A percentile compares a stretch with the other conserved stretches of the same genome.
These are phyloP conservation scores for Apantesis nais DNA, from an alignment of 2,888 invertebrate genomes.

Conservation along the genomic window DNA sequence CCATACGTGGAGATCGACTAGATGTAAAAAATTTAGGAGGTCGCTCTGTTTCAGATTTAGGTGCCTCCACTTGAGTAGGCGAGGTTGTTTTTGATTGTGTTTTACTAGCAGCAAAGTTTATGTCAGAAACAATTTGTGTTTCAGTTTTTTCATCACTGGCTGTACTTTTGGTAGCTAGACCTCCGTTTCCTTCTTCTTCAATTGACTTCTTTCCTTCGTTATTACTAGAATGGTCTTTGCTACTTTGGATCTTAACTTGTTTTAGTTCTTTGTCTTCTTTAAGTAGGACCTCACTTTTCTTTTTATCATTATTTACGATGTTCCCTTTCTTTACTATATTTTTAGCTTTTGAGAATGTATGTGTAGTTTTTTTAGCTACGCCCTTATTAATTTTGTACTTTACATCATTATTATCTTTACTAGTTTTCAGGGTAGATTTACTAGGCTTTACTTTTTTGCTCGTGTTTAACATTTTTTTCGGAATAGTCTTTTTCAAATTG, in stretches of 20 bases:
- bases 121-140: conserved; percentile 33
- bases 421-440: conserved; percentile 54
- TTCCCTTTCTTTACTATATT: conserved; percentile 63
- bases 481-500: conserved; percentile 54
- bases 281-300: conserved; percentile 46
- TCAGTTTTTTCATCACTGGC: conserved; percentile 42
- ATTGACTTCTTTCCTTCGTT: conserved; percentile 22
- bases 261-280: conserved; percentile 48
- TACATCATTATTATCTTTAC: conserved; percentile 60
- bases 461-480: conserved; percentile 61
- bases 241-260: conserved; percentile 30
- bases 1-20: conserved; percentile 72
- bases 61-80: conserved; percentile 56
- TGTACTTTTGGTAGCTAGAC: conserved; percentile 20
- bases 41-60: conserved; percentile 73
- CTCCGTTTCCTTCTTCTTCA: conserved; percentile 26
- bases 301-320: conserved; percentile 56
- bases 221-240: conserved; percentile 34
- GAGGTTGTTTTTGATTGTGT: conserved; percentile 41
- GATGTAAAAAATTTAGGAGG: conserved; percentile 82
- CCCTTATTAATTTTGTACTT: conserved; percentile 79
- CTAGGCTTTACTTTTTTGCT: conserved; percentile 55
- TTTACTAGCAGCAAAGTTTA: conserved; percentile 24
- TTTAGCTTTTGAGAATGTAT: conserved; percentile 68
- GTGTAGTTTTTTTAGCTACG: conserved; percentile 59